Base-by-base conservation (phyloP, 2,797 vertebrate species). In the Labroides dimidiatus region DNA sequence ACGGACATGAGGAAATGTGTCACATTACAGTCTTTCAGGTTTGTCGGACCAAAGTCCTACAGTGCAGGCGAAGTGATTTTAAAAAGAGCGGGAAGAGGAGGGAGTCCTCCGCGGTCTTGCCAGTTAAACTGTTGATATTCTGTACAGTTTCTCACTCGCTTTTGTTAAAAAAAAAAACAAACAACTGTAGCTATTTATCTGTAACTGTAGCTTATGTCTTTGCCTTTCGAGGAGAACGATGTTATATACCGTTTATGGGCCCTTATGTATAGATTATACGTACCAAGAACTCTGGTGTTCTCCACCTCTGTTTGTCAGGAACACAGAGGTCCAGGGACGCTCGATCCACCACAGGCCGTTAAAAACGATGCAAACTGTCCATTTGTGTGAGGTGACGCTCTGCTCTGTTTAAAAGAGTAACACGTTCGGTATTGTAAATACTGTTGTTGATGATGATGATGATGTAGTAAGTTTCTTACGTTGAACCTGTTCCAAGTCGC, bases 341-440 rank as follows among this genome's bases (percentile, higher is more conserved):
- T 79, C 49, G 65, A 80, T 78, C 68, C 64, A 20, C 61, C 59
- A 68, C 4, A 54, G 83, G 81, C 85, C 82, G 61, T 87, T 84
- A 75, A 79, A 76, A 61, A 48, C 66, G 75, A 87, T 81, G 78
- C 86, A 89, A 74, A 77, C 63, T 71, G 56, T 81, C 74, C 36
- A 86, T 16, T 53, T 77, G 68, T 79, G 76, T 79, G 75, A 77
- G 67, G 61, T 85, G 33, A 77, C 77, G 55, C 73, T 88, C 69
- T 84, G 81, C 85, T 92, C 87, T 91, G 89, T 91, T 92, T 87
- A 85, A 89, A 89, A 87, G 87, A 92, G 89, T 88, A 81, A 82
- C 77, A 75, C 49, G 65, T 75, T 82, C 76, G 77, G 68, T 89
- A 76, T 85, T 90, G 86, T 92, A 87, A 81, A 92, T 90, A 90